A percentile compares a stretch with the other conserved stretches of the same genome.
Conservation (phyloP, 2,888 invertebrate genomes). For the Mantis religiosa region DNA sequence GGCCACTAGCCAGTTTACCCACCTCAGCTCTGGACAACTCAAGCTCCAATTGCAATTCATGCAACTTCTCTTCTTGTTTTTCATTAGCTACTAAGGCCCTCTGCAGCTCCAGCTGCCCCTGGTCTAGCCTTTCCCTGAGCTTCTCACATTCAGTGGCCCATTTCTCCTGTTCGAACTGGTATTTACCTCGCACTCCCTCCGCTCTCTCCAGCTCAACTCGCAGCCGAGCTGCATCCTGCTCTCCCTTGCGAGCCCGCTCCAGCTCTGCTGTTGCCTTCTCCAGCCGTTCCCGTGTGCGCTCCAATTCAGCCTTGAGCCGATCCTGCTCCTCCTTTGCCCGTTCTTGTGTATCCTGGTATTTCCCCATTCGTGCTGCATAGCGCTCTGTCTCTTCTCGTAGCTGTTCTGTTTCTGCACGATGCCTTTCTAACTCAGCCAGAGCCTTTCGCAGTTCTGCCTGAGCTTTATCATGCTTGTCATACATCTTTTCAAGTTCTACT, state of each 20-base stretch:
- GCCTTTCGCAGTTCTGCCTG: constrained; percentile 77
- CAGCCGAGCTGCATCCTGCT: constrained; percentile 61
- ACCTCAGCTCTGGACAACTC: constrained; percentile 77
- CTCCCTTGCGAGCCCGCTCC: constrained; percentile 68
- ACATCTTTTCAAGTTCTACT: constrained; percentile 83
- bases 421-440: constrained; percentile 69
- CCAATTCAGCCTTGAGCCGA: constrained; percentile 73
- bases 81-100: constrained; percentile 59
- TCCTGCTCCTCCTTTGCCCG: constrained; percentile 71
- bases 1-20: constrained; percentile 64
- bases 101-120: constrained; percentile 69
- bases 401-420: constrained; percentile 67
- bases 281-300: constrained; percentile 71
- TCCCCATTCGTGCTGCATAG: constrained; percentile 66
- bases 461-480: constrained; percentile 83
- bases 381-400: constrained; percentile 75
- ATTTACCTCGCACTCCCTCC: constrained; percentile 75
- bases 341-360: constrained; percentile 66
- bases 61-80: constrained; percentile 67
- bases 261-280: constrained; percentile 78
- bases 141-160: constrained; percentile 60
- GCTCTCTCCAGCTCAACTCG: constrained; percentile 68
- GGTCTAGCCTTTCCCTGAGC: constrained; percentile 70
- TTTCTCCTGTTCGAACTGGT: constrained; percentile 69
- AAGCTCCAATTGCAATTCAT: constrained; percentile 75